phyloP scores from a whole-genome alignment of 1,140 invertebrate genomes.

The Heliconius hewitsoni region DNA sequence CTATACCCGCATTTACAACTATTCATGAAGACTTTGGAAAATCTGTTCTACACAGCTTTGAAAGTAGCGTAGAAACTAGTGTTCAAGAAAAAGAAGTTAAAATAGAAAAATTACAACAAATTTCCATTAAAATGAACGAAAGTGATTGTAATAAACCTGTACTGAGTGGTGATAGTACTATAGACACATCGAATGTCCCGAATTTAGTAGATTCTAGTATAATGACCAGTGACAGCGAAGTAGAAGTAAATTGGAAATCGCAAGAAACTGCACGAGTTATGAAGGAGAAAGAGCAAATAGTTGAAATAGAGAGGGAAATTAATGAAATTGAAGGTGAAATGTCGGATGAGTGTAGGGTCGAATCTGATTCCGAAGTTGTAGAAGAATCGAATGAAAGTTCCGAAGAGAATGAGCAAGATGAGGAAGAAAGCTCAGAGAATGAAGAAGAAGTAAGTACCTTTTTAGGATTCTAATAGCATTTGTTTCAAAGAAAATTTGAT shows the following conservation, averaged over 20 bases:
- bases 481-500: too few relatives aligned
- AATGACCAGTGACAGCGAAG: slow-evolving; percentile 70
- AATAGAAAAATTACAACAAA: slow-evolving; percentile 19
- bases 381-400: slow-evolving; percentile 44
- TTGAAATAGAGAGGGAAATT: slow-evolving; percentile 70
- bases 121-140: slow-evolving; percentile 48
- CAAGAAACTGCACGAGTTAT: slow-evolving; percentile 56
- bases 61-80: slow-evolving; percentile 47
- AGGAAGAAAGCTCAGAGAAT: slow-evolving; percentile 35
- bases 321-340: slow-evolving; percentile 69
- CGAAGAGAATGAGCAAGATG: slow-evolving; percentile 28
- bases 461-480: too few relatives aligned
- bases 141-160: slow-evolving; percentile 60
- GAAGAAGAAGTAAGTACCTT: slow-evolving; percentile 38
- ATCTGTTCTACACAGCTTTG: slow-evolving; percentile 54
- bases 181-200: slow-evolving; percentile 36
- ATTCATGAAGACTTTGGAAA: slow-evolving; percentile 49
- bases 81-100: slow-evolving; percentile 20
- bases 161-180: slow-evolving; percentile 51
- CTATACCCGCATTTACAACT: slow-evolving; percentile 44
- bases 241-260: slow-evolving; percentile 55
- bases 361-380: slow-evolving; percentile 39
- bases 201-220: slow-evolving; percentile 54
- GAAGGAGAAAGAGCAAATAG: slow-evolving; percentile 69
- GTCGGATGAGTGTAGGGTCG: slow-evolving; percentile 49